Evolutionary conservation across 2,113 vertebrate species (phyloP).

Genomic region (Pelobates fuscus): DNA sequence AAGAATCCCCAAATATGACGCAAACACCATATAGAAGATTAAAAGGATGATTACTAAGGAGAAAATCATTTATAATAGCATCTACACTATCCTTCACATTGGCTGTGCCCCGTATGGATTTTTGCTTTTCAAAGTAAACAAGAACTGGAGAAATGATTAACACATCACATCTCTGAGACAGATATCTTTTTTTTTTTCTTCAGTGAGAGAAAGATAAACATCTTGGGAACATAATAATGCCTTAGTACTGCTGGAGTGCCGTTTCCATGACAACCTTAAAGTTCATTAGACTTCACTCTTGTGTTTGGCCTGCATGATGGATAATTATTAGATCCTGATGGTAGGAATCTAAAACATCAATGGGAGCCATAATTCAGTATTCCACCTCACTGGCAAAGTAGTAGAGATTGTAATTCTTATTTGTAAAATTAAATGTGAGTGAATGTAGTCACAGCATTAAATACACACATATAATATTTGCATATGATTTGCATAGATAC

Average conservation of each 20-base stretch:
- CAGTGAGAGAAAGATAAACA: constrained; percentile 12
- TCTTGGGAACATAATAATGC: constrained; percentile 10
- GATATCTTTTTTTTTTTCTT: constrained; percentile 1
- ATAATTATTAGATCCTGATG: constrained; percentile 26
- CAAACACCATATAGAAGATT: too few species aligned
- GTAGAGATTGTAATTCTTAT: background rate
- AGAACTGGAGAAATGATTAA: constrained; percentile 16
- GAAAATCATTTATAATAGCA: too few species aligned
- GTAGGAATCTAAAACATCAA: constrained; percentile 15
- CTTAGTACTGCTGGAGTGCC: constrained; percentile 10
- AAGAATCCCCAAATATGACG: too few species aligned
- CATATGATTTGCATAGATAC: too few species aligned
- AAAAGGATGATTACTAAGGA: too few species aligned
- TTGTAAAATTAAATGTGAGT: background rate
- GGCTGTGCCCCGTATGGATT: background rate
- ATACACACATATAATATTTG: background rate
- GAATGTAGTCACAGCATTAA: background rate
- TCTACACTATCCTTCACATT: too few species aligned
- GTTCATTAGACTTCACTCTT: constrained; percentile 16
- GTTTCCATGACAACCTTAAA: constrained; percentile 33
- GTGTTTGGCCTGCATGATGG: constrained; percentile 2
- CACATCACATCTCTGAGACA: constrained; percentile 22
- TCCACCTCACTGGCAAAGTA: background rate
- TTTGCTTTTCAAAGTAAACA: constrained; percentile 2
- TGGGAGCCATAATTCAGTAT: background rate